Base-by-base conservation (phyloP, 37 sponge, comb jelly and placozoan species). In the Haliclona indistincta region DNA sequence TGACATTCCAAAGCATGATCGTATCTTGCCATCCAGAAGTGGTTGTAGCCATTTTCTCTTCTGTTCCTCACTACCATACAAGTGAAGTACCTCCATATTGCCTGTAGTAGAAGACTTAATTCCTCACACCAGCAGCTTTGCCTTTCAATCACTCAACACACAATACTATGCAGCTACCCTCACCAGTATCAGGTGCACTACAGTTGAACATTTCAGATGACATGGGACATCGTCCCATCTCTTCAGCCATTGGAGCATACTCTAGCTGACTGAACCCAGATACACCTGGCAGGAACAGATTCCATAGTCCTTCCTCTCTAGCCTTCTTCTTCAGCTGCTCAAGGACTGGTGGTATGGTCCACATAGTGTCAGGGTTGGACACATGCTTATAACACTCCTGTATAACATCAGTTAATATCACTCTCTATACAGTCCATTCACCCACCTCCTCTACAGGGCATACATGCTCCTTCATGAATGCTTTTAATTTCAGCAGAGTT, bases 141-240 rank as follows among this genome's bases (percentile, higher is more conserved):
- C 26, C 63, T 29, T 61, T 29, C 63, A 23, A 61, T 47, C 51
- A 10, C 10, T 47, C 51, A 47, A 17, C n/a, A n/a, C n/a, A n/a
- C n/a, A n/a, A n/a, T n/a, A n/a, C n/a, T n/a, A n/a, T n/a, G n/a
- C n/a, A n/a, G n/a, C n/a, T n/a, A n/a, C n/a, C n/a, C n/a, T n/a
- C n/a, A 74, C 84, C 84, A 38, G 88, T 95, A 42, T 87, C 96
- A 19, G 97, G 97, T 1, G 97, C 91, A 68, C 67, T 82, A 54
- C 97, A 96, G 84, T 96, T 96, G 74, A 93, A 89, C 55, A 83
- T 77, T 65, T 86, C 91, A 3, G 97, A 68, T 25, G 97, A 81
- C 8, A 93, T 63, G 6, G 79, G 79, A 33, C 63, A 80, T 23
- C 84, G 54, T 25, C 97, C 97, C 95, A 90, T 93, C 35, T 83